Conservation (phyloP, 2,113 vertebrate species). For the Dolichotis patagonum region DNA sequence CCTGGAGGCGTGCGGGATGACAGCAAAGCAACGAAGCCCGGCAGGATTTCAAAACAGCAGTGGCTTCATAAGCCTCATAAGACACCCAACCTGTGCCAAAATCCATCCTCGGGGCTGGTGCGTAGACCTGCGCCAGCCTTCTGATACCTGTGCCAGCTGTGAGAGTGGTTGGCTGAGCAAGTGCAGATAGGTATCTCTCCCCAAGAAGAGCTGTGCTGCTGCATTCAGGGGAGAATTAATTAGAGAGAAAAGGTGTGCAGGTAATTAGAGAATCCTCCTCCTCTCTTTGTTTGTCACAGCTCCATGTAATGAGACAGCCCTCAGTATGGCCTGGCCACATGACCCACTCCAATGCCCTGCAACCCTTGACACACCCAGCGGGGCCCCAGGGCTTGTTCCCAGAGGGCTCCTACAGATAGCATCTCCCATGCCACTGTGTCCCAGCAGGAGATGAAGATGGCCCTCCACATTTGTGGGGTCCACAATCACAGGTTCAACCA, state of each 20-base stretch:
- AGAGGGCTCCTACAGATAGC: not conserved
- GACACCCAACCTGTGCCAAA: constrained; percentile 1
- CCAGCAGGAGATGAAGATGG: not conserved
- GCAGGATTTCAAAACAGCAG: constrained; percentile 15
- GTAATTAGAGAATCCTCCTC: not conserved
- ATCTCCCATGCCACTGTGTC: not conserved
- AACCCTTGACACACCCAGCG: not conserved
- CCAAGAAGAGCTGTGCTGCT: not conserved
- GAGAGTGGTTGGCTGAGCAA: not conserved
- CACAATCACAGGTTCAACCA: not conserved
- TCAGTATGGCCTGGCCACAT: accelerated
- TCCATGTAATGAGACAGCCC: not conserved
- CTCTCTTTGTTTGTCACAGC: not conserved
- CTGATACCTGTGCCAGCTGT: not conserved
- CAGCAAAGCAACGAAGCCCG: not conserved
- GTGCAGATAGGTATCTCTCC: not conserved
- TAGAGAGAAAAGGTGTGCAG: not conserved
- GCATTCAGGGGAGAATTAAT: not conserved
- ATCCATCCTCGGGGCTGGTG: not conserved
- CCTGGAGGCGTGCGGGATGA: not conserved
- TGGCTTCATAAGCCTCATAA: constrained; percentile 21
- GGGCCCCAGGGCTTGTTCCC: not conserved
- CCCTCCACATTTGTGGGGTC: not conserved
- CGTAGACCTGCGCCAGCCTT: not conserved
- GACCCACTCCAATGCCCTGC: not conserved